Evolutionary conservation across 2,113 vertebrate genomes (phyloP), one percentile per base, ranked within the genome.

Genomic region (Alexandromys fortis): DNA sequence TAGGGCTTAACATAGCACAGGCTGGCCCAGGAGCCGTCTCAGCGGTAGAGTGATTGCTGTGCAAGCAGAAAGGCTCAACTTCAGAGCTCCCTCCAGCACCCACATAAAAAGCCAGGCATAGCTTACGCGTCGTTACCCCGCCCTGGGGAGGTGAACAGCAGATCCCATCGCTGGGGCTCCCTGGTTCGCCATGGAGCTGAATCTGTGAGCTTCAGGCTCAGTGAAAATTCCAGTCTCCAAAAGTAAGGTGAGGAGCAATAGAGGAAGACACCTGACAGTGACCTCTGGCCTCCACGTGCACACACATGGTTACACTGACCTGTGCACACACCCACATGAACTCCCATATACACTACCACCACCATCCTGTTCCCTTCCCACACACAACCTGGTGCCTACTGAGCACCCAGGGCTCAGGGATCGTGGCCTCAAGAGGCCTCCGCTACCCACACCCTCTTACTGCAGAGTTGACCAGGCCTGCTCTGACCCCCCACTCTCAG

Each of bases 351-450:
- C 7, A 65, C 82, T 65, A 45, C 58, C 21, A 14, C 58, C 55
- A 83, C 26, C 55, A 63, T 10, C n/a, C 7, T 3, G 9, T 65
- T 42, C 38, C 58, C 61, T 85, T 30, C 24, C n/a, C 16, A 85
- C 38, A 85, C 16, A 65, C 8, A 65, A 45, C 3, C 14, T 7
- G 21, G 67, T n/a, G 21, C 17, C 3, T 1, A 2, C 1, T 1
- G 28, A 26, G 30, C 8, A 16, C 26, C 42, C 8, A 0, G 4
- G 63, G 42, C 26, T 38, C 38, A 14, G 49, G 4, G 11, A 47
- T 19, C 0, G 3, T 35, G 19, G 28, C n/a, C 1, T 1, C 1
- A 5, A 7, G 45, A 67, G 19, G 72, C 24, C 4, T 16, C 22
- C 1, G 0, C 3, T 1, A 2, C 70, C 24, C 3, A 35, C 17